A percentile compares a stretch with the other conserved stretches of the same genome.
Evolutionary conservation across 2,113 vertebrate genomes (phyloP).

Genomic region (Stomatorhinus ivindoensis): DNA sequence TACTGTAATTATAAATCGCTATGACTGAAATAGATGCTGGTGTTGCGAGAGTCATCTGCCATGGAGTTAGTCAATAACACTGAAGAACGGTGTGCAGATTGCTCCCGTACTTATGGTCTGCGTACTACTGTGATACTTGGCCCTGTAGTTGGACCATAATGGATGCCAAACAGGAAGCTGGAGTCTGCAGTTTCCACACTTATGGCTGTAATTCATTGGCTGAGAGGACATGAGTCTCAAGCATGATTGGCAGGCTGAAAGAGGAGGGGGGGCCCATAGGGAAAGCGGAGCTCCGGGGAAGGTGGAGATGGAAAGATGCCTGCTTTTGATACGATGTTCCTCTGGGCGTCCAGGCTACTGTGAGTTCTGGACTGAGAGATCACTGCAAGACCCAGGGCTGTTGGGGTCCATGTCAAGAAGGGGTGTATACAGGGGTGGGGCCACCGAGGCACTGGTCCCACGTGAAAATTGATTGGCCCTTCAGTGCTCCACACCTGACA

Average conservation of each 20-base stretch:
- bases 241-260: not conserved
- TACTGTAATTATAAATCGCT: not conserved
- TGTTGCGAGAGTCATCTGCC: not conserved
- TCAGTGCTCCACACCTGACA: not conserved
- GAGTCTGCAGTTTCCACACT: not conserved
- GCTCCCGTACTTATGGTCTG: not conserved
- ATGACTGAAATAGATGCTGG: not conserved
- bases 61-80: not conserved
- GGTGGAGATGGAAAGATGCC: not conserved
- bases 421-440: not conserved
- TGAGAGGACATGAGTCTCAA: not conserved
- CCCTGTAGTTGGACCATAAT: not conserved
- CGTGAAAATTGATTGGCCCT: not conserved
- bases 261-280: not conserved
- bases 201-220: not conserved
- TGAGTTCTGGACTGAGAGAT: not conserved
- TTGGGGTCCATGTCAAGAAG: not conserved
- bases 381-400: not conserved
- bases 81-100: not conserved
- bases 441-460: not conserved
- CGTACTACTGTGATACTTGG: not conserved
- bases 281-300: not conserved
- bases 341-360: not conserved
- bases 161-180: not conserved
- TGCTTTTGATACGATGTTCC: not conserved